phyloP scores from a whole-genome alignment of 2,797 vertebrate genomes.

The Clarias laeviceps region DNA sequence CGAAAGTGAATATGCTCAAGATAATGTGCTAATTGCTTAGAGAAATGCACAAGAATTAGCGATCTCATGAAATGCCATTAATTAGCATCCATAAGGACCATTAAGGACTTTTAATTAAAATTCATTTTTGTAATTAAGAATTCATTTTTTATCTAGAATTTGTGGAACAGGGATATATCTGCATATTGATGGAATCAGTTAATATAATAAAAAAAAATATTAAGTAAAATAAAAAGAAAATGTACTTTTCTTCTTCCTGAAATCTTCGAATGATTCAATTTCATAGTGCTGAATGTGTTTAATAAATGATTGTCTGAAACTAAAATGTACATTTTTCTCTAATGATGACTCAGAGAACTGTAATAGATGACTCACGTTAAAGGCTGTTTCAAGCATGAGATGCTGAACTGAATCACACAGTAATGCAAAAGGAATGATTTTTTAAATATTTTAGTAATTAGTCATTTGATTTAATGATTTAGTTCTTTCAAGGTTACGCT shows the following conservation, averaged over 20 bases:
- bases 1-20: background rate
- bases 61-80: background rate
- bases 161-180: background rate
- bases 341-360: background rate
- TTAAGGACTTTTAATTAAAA: background rate
- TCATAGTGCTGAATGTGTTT: background rate
- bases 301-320: background rate
- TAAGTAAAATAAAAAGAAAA: background rate
- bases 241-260: background rate
- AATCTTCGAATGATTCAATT: background rate
- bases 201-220: too few species aligned
- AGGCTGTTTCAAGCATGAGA: background rate
- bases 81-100: background rate
- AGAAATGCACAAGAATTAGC: background rate
- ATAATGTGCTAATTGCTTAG: background rate
- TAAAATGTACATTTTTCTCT: background rate
- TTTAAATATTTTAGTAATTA: background rate
- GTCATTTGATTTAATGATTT: background rate
- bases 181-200: background rate
- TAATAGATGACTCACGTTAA: background rate
- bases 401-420: background rate
- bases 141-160: background rate
- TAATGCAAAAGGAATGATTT: background rate
- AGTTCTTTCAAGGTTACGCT: background rate
- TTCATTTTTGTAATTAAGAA: background rate